A percentile compares a stretch with the other conserved stretches of the same genome.
Evolutionary conservation across 2,888 invertebrate species (phyloP).

Genomic region (Cremastinae sp.): DNA sequence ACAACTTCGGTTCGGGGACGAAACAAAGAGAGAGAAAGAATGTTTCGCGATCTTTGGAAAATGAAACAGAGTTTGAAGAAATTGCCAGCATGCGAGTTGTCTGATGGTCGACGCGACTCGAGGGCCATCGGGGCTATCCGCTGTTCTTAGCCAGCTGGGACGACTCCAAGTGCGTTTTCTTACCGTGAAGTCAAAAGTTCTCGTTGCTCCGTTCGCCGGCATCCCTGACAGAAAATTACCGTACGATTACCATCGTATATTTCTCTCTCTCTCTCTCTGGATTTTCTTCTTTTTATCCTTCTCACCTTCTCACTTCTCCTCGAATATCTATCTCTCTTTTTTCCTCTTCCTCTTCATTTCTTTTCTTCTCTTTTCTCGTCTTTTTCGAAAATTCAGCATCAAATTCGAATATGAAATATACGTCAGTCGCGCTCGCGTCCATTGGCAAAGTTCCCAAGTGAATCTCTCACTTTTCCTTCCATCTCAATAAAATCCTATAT

Average conservation of each 20-base stretch:
- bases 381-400: constrained; percentile 42
- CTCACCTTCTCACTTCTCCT: background rate
- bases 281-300: constrained; percentile 28
- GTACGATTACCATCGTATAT: constrained; percentile 72
- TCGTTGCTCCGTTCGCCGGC: constrained; percentile 64
- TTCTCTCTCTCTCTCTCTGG: constrained; percentile 58
- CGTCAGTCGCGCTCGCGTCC: constrained; percentile 44
- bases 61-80: constrained; percentile 1
- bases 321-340: no score
- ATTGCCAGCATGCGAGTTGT: constrained; percentile 17
- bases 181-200: constrained; percentile 49
- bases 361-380: background rate
- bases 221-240: constrained; percentile 75
- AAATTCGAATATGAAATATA: constrained; percentile 69
- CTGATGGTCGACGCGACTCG: constrained; percentile 68
- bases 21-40: no score
- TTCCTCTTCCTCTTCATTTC: background rate
- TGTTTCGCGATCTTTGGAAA: constrained; percentile 7
- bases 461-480: background rate
- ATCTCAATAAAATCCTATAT: constrained; percentile 20
- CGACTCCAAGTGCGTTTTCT: constrained; percentile 71
- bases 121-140: constrained; percentile 66
- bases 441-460: constrained; percentile 72
- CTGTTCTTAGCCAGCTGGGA: constrained; percentile 74
- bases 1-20: no score